These are phyloP conservation scores for Cinclus cinclus DNA, from an alignment of 2,113 vertebrate genomes.

Conservation along the genomic window DNA sequence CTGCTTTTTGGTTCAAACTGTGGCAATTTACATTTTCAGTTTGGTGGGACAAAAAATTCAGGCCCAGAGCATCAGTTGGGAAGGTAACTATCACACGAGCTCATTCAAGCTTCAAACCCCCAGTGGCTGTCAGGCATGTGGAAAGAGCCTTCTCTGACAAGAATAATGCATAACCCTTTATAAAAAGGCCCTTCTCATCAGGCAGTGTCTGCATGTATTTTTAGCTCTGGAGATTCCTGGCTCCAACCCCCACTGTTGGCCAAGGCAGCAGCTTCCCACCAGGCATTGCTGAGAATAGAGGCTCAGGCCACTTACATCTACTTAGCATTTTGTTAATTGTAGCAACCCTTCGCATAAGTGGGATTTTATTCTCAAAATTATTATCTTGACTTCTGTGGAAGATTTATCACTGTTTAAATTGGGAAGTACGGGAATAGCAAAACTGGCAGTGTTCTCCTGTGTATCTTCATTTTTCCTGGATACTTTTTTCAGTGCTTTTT, in stretches of 20 bases:
- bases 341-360: neutral
- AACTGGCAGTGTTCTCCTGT: conserved; percentile 10
- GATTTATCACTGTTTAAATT: conserved; percentile 32
- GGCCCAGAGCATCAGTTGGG: neutral
- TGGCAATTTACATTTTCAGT: neutral
- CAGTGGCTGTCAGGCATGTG: neutral
- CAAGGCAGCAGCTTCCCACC: conserved; percentile 5
- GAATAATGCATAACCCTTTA: conserved; percentile 14
- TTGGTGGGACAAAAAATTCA: neutral
- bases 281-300: conserved; percentile 1
- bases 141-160: conserved; percentile 23
- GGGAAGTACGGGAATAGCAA: neutral
- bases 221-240: conserved; percentile 24
- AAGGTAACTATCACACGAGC: neutral
- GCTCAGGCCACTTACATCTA: conserved; percentile 1
- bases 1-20: neutral
- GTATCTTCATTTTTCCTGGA: conserved; percentile 5
- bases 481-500: neutral
- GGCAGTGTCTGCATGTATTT: neutral
- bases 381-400: conserved; percentile 2
- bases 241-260: neutral
- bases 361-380: conserved; percentile 38
- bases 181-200: conserved; percentile 21
- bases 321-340: neutral
- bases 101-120: conserved; percentile 20